Evolutionary conservation across 2,888 invertebrate genomes (phyloP).

Genomic region (Pomacea canaliculata): DNA sequence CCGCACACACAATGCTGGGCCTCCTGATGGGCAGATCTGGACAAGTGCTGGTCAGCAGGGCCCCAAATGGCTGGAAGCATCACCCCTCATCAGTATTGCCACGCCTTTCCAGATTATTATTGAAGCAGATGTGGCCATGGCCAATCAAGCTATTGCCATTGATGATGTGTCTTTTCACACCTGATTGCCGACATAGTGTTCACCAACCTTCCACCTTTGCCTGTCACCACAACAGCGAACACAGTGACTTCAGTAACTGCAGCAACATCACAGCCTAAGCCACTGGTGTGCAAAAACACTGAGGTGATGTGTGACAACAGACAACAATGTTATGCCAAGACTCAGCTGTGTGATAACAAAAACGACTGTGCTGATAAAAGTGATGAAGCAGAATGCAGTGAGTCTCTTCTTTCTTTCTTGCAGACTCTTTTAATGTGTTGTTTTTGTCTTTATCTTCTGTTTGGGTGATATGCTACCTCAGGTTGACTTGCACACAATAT

Average conservation of each 20-base stretch:
- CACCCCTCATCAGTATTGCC: constrained; percentile 3
- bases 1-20: constrained; percentile 15
- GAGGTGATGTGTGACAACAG: no score
- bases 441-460: no score
- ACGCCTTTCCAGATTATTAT: constrained; percentile 56
- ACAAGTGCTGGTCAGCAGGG: constrained; percentile 11
- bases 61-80: constrained; percentile 3
- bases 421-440: no score
- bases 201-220: constrained; percentile 30
- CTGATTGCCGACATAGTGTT: constrained; percentile 51
- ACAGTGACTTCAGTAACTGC: constrained; percentile 35
- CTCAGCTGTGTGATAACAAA: constrained; percentile 39
- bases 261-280: background rate
- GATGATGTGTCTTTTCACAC: constrained; percentile 46
- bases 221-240: constrained; percentile 29
- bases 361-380: constrained; percentile 33
- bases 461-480: no score
- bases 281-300: no score
- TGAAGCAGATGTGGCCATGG: constrained; percentile 52
- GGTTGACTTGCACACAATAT: no score
- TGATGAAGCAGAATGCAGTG: constrained; percentile 32
- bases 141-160: constrained; percentile 47
- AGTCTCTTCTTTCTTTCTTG: background rate
- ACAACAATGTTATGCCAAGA: constrained; percentile 36
- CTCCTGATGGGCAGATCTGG: constrained; percentile 7